These are phyloP conservation scores for Papilio aristodemus DNA, from an alignment of 1,140 invertebrate genomes.

Conservation along the genomic window DNA sequence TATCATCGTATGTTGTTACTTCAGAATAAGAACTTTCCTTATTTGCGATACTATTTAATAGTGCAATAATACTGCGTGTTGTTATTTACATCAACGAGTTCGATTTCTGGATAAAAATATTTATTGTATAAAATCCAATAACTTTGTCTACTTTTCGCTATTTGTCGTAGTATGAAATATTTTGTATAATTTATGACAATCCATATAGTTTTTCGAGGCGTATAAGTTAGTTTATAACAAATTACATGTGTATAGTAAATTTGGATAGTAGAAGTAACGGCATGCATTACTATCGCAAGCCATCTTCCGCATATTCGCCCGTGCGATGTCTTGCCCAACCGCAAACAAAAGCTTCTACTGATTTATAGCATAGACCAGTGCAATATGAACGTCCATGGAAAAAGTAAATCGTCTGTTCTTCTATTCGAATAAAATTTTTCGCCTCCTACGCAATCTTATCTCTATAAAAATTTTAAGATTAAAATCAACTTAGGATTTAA, in stretches of 20 bases:
- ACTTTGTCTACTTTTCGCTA: no score
- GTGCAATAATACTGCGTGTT: no score
- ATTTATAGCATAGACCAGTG: constrained; percentile 9
- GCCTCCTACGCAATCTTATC: background rate
- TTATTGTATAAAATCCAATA: no score
- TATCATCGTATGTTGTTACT: no score
- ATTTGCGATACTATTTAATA: no score
- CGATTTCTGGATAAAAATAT: no score
- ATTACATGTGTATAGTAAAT: background rate
- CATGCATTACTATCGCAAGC: background rate
- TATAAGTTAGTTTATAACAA: background rate
- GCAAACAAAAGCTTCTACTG: constrained; percentile 2
- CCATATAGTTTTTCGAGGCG: no score
- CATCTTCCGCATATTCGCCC: background rate
- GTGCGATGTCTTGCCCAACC: background rate
- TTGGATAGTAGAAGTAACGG: background rate
- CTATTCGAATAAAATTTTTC: constrained; percentile 14
- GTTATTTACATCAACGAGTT: no score
- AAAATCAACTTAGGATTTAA: background rate
- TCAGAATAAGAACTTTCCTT: no score
- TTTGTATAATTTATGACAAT: no score
- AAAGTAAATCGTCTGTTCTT: constrained; percentile 8
- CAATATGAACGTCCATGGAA: background rate
- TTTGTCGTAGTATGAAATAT: no score
- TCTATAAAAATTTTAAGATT: background rate